Evolutionary conservation across 2,888 invertebrate genomes (phyloP), one percentile per base, ranked within the genome.

Genomic region (Coenonympha glycerion): DNA sequence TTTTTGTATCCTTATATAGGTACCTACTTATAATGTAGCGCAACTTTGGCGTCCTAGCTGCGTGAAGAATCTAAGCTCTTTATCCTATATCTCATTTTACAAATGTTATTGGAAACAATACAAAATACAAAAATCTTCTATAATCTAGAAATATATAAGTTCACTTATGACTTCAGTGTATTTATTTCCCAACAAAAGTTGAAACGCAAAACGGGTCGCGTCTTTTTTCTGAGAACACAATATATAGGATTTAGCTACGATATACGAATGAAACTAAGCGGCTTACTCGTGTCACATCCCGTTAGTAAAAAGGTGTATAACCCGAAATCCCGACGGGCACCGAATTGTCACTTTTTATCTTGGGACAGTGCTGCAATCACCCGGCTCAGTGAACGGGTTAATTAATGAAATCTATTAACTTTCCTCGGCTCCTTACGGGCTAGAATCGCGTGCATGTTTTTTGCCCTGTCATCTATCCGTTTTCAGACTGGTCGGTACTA

Each of bases 371-470:
- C 73, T 76, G 79, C 85, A 87, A 87, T 87, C 83, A 85, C 76
- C 66, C 83, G 86, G 81, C 79, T 74, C 85, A 83, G 66, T 82
- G 86, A 81, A 79, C 86, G 81, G 76, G 85, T 85, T 87, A 86
- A 87, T 87, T 87, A 87, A 83, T 83, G 84, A 84, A 87, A 87
- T 86, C 86, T 82, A 85, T 85, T 87, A 87, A 84, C 84, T 80
- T 78, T 71, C 76, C 70, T 60, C 72, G 72, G 68, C 76, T 76
- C 80, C 73, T 79, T 70, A 71, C 76, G 75, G 83, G 68, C 65
- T 61, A 65, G 65, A 71, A 72, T 73, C 64, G 70, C 67, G 70
- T 66, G 70, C 63, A 62, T 60, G 63, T 72, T 79, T 79, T 81
- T 79, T 76, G 76, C 71, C 65, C 65, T 62, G 69, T 79, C 76